These are phyloP conservation scores for Drosophila subquinaria DNA, from an alignment of 2,888 invertebrate genomes.

Conservation along the genomic window DNA sequence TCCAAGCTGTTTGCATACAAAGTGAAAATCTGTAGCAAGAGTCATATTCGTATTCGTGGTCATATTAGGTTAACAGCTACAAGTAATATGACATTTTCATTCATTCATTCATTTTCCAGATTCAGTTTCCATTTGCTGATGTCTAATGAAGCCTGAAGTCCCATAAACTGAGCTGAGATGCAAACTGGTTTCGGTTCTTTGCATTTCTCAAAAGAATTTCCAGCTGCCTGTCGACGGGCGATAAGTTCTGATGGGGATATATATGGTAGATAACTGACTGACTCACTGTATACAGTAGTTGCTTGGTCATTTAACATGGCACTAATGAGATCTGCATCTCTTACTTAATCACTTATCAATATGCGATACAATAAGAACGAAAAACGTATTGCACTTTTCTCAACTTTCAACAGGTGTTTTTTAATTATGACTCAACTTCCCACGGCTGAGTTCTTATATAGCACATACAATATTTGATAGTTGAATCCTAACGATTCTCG, in stretches of 20 bases:
- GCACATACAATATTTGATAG: constrained; percentile 69
- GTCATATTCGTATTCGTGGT: no score
- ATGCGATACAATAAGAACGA: constrained; percentile 7
- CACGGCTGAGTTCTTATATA: constrained; percentile 10
- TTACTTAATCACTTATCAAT: constrained; percentile 1
- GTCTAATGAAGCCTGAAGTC: constrained; percentile 63
- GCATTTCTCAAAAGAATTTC: constrained; percentile 24
- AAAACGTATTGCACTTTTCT: constrained; percentile 10
- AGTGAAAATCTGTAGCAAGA: constrained; percentile 49
- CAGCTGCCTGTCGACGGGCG: constrained; percentile 50
- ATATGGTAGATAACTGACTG: constrained; percentile 55
- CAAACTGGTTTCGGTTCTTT: constrained; percentile 58
- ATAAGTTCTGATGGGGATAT: constrained; percentile 62
- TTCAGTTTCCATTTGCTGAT: constrained; percentile 24
- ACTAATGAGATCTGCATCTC: constrained; percentile 14
- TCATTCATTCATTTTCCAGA: constrained; percentile 19
- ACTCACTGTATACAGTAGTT: constrained; percentile 48
- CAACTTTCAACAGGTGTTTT: constrained; percentile 3
- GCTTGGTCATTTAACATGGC: constrained; percentile 21
- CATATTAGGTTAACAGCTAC: constrained; percentile 36
- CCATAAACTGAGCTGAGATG: constrained; percentile 11
- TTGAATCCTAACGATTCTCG: constrained; percentile 66
- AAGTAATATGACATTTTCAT: constrained; percentile 43
- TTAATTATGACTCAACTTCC: neutral
- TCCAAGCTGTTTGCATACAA: constrained; percentile 49